These are phyloP conservation scores for Neria commutata DNA, from an alignment of 2,888 invertebrate genomes.

Conservation along the genomic window DNA sequence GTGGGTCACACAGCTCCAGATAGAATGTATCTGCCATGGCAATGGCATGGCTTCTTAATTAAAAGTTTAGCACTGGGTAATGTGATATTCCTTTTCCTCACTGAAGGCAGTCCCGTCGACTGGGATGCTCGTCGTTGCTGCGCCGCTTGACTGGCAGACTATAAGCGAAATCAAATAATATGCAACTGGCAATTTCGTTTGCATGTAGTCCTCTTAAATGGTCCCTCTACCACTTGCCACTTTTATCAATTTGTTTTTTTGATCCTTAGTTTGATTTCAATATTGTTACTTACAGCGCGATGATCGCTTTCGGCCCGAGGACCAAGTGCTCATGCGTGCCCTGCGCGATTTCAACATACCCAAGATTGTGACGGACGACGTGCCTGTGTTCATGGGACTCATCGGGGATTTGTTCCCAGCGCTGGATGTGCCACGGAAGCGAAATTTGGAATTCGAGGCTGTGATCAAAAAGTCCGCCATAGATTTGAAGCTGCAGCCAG, in stretches of 20 bases:
- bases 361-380: slow-evolving; percentile 91
- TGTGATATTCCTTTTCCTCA: no score
- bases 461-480: slow-evolving; percentile 76
- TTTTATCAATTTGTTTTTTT: slow-evolving; percentile 10
- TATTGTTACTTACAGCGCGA: slow-evolving; percentile 64
- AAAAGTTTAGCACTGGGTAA: no score
- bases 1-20: slow-evolving; percentile 21
- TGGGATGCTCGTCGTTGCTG: slow-evolving; percentile 4
- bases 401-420: slow-evolving; percentile 94
- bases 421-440: slow-evolving; percentile 87
- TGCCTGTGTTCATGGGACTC: slow-evolving; percentile 90
- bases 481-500: slow-evolving; percentile 87
- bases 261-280: no score
- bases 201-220: no score
- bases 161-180: no score
- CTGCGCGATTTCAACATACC: slow-evolving; percentile 93
- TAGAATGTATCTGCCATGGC: no score
- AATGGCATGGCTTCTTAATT: no score
- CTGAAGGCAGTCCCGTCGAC: background rate
- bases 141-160: slow-evolving; percentile 6
- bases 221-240: slow-evolving; percentile 6
- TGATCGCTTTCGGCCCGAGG: slow-evolving; percentile 80
- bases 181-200: no score
- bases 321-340: slow-evolving; percentile 93
- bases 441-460: slow-evolving; percentile 84